These are phyloP conservation scores for Pegoplata infirma DNA, from an alignment of 2,888 invertebrate genomes.

Conservation along the genomic window DNA sequence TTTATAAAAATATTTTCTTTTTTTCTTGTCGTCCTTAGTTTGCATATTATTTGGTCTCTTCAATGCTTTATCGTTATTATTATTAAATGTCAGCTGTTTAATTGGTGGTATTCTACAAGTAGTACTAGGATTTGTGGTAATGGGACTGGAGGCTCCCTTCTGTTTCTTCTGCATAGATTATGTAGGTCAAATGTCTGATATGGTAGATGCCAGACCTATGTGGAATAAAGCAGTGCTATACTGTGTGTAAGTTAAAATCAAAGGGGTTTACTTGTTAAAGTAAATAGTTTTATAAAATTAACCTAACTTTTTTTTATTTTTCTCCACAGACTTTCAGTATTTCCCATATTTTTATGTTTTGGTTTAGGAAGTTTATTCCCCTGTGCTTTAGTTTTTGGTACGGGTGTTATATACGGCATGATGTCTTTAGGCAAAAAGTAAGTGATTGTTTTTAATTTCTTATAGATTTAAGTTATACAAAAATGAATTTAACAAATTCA, in stretches of 20 bases:
- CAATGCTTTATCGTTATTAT: constrained; percentile 84
- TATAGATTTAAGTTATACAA: neutral
- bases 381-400: constrained; percentile 91
- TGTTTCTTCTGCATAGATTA: constrained; percentile 98
- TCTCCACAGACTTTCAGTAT: constrained; percentile 84
- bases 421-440: constrained; percentile 97
- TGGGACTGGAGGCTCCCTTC: constrained; percentile 96
- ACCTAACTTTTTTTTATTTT: neutral
- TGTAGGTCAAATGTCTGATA: constrained; percentile 90
- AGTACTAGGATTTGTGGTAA: constrained; percentile 91
- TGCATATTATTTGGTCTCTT: constrained; percentile 90
- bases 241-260: constrained; percentile 87
- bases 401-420: constrained; percentile 94
- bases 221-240: constrained; percentile 94
- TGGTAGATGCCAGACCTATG: constrained; percentile 89
- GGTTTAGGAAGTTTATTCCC: constrained; percentile 89
- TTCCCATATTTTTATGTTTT: constrained; percentile 88
- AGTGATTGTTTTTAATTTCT: constrained; percentile 78
- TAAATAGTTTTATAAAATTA: neutral
- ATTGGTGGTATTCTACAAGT: constrained; percentile 92
- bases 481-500: constrained; percentile 14
- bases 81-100: constrained; percentile 83
- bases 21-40: constrained; percentile 83
- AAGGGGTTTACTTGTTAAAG: too few relatives aligned
- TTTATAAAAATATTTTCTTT: too few relatives aligned